phyloP scores from a whole-genome alignment of 2,888 invertebrate genomes.

The Athalia rosae region DNA sequence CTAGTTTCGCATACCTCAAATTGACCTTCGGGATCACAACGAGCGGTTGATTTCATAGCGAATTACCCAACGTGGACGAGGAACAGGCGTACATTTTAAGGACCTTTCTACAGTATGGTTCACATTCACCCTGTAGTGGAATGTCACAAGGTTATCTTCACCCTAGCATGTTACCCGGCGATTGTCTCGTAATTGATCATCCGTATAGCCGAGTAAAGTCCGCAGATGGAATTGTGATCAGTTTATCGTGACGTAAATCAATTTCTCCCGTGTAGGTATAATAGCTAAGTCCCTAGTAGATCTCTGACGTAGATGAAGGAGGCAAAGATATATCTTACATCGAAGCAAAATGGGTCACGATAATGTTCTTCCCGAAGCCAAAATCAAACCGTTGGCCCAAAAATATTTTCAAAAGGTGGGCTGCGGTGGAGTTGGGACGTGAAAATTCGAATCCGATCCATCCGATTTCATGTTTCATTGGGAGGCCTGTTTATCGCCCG shows the following conservation, averaged over 20 bases:
- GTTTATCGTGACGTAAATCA: conserved; percentile 10
- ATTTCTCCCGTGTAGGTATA: conserved; percentile 6
- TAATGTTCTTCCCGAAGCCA: too few relatives aligned
- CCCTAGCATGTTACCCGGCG: conserved; percentile 28
- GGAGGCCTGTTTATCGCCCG: too few relatives aligned
- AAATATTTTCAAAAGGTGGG: too few relatives aligned
- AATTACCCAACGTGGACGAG: conserved; percentile 13
- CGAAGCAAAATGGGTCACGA: not conserved
- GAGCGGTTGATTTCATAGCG: not conserved
- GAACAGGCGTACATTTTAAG: conserved; percentile 19
- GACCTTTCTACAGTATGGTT: conserved; percentile 30
- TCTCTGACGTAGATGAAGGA: not conserved
- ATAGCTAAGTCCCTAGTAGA: too few relatives aligned
- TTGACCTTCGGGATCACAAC: not conserved
- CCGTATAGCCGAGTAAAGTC: conserved; percentile 32
- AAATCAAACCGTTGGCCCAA: too few relatives aligned
- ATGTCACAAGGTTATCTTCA: conserved; percentile 38
- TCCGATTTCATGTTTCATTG: too few relatives aligned
- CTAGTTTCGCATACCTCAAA: not conserved
- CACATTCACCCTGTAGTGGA: conserved; percentile 9
- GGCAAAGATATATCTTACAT: not conserved
- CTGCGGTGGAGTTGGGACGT: too few relatives aligned
- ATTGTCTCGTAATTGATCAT: conserved; percentile 46
- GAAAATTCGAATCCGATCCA: too few relatives aligned
- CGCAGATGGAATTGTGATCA: conserved; percentile 43